phyloP scores from a whole-genome alignment of 2,888 invertebrate genomes.

The Metacarcinus magister region DNA sequence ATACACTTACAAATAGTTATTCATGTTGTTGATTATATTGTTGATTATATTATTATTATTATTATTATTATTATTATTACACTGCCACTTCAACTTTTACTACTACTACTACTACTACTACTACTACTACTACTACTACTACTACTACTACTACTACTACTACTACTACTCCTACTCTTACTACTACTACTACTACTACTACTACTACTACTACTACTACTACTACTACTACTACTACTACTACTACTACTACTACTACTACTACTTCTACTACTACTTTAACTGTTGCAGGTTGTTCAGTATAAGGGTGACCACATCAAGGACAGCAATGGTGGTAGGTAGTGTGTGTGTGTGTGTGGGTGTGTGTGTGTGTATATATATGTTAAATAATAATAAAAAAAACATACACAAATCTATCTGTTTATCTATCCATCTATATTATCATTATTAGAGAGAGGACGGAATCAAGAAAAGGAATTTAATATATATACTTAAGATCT shows the following conservation, averaged over 20 bases:
- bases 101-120: neutral
- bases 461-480: too few species aligned
- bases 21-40: too few species aligned
- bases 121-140: neutral
- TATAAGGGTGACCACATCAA: neutral
- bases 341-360: neutral
- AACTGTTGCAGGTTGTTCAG: neutral
- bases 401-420: too few species aligned
- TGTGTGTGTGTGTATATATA: neutral
- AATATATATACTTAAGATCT: too few species aligned
- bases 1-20: too few species aligned
- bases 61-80: too few species aligned
- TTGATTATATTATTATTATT: too few species aligned
- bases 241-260: constrained; percentile 17
- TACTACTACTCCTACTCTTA: neutral
- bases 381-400: too few species aligned
- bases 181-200: neutral
- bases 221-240: constrained; percentile 32
- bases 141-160: constrained; percentile 13
- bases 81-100: too few species aligned
- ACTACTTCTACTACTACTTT: neutral
- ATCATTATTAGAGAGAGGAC: too few species aligned
- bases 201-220: neutral
- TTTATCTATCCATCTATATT: too few species aligned
- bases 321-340: neutral